phyloP scores from a whole-genome alignment of 2,888 invertebrate genomes.

The Eupithecia tripunctaria region DNA sequence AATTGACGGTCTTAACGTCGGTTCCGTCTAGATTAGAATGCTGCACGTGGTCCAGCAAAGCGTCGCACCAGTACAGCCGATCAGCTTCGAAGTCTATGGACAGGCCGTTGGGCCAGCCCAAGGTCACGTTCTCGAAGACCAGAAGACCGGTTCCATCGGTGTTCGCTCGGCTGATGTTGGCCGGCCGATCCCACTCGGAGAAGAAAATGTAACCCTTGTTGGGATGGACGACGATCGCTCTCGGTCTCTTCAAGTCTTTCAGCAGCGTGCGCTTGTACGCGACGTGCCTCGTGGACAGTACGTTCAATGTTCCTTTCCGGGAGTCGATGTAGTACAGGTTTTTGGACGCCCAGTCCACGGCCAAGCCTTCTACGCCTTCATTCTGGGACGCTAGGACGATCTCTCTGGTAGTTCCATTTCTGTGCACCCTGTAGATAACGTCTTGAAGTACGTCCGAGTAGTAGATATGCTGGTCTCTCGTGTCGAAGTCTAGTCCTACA shows the following conservation, averaged over 20 bases:
- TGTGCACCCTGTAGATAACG: slow-evolving; percentile 93
- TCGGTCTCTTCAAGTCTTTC: slow-evolving; percentile 94
- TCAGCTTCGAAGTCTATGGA: slow-evolving; percentile 95
- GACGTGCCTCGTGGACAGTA: slow-evolving; percentile 94
- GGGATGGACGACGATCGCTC: slow-evolving; percentile 98
- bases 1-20: slow-evolving; percentile 95
- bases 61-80: slow-evolving; percentile 98
- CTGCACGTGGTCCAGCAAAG: slow-evolving; percentile 97
- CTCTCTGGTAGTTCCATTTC: slow-evolving; percentile 91
- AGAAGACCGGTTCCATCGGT: slow-evolving; percentile 94
- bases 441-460: slow-evolving; percentile 98
- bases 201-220: slow-evolving; percentile 97
- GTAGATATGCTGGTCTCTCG: slow-evolving; percentile 95
- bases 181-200: slow-evolving; percentile 98
- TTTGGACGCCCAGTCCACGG: slow-evolving; percentile 97
- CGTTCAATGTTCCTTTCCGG: slow-evolving; percentile 96
- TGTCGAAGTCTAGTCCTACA: slow-evolving; percentile 97
- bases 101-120: slow-evolving; percentile 99
- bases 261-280: slow-evolving; percentile 92
- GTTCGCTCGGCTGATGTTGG: slow-evolving; percentile 96
- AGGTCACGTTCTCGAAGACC: slow-evolving; percentile 94
- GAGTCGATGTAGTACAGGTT: slow-evolving; percentile 98
- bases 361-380: slow-evolving; percentile 97
- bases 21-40: slow-evolving; percentile 96
- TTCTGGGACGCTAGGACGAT: slow-evolving; percentile 97